A percentile compares a stretch with the other conserved stretches of the same genome.
Conservation (phyloP, 2,797 vertebrate species). For the Diplodus sargus region DNA sequence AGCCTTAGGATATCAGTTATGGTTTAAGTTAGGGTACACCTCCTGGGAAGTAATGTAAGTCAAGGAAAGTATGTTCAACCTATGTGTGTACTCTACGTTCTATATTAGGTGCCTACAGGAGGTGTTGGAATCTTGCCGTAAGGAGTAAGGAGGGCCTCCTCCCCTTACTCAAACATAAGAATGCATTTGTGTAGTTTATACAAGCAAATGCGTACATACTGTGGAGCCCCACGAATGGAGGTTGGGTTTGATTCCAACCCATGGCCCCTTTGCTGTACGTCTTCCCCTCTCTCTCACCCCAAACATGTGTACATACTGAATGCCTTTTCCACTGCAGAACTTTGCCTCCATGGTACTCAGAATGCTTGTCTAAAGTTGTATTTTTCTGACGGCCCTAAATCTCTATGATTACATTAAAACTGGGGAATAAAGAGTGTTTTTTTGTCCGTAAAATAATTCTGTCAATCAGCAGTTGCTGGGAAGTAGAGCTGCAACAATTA, state of each 20-base stretch:
- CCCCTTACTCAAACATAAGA: conserved; percentile 18
- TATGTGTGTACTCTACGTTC: conserved; percentile 25
- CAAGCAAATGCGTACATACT: too few species aligned
- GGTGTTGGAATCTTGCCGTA: conserved; percentile 51
- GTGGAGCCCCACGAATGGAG: too few species aligned
- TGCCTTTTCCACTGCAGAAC: not conserved
- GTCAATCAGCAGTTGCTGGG: not conserved
- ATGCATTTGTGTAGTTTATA: not conserved
- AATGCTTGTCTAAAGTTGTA: not conserved
- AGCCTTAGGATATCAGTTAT: too few species aligned
- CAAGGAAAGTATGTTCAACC: conserved; percentile 28
- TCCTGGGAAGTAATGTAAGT: conserved; percentile 34
- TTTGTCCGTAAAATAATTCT: not conserved
- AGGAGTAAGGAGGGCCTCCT: conserved; percentile 30
- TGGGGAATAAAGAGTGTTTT: not conserved
- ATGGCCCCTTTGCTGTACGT: too few species aligned
- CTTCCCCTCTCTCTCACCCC: too few species aligned
- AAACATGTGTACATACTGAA: too few species aligned
- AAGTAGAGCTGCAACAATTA: not conserved
- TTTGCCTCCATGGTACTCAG: not conserved
- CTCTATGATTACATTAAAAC: not conserved
- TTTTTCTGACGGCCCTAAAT: not conserved
- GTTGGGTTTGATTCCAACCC: too few species aligned
- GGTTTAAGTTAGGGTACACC: conserved; percentile 31
- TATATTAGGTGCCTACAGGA: conserved; percentile 54